A percentile compares a stretch with the other conserved stretches of the same genome.
Evolutionary conservation across 2,888 invertebrate genomes (phyloP).

Genomic region (Dendrolimus pini): DNA sequence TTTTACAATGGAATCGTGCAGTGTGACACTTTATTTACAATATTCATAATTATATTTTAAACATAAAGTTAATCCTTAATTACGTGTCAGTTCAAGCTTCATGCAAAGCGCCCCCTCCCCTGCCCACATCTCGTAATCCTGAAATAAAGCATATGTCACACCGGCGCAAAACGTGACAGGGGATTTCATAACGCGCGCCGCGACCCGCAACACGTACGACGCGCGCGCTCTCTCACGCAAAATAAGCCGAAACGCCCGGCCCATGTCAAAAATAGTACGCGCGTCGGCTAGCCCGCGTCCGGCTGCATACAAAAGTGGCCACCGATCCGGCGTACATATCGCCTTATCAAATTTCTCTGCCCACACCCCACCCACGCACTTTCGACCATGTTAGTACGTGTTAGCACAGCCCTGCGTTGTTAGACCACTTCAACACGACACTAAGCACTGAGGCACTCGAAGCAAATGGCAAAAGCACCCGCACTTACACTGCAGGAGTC

Average conservation of each 20-base stretch:
- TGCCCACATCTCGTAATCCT: slow-evolving; percentile 11
- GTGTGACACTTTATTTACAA: not conserved
- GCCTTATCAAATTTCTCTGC: slow-evolving; percentile 75
- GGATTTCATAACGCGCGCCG: slow-evolving; percentile 15
- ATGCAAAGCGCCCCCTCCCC: slow-evolving; percentile 20
- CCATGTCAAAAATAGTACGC: slow-evolving; percentile 63
- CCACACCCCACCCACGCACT: slow-evolving; percentile 55
- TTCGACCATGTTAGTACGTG: slow-evolving; percentile 61
- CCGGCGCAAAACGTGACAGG: slow-evolving; percentile 6
- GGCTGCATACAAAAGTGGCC: slow-evolving; percentile 72
- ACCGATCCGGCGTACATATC: slow-evolving; percentile 35
- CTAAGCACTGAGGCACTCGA: slow-evolving; percentile 49
- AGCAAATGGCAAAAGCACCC: slow-evolving; percentile 50
- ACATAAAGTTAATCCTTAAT: not conserved
- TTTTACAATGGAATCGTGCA: too few relatives aligned
- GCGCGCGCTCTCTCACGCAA: slow-evolving; percentile 31
- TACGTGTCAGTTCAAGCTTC: slow-evolving; percentile 13
- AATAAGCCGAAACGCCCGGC: slow-evolving; percentile 33
- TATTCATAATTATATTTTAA: not conserved
- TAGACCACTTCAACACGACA: slow-evolving; percentile 36
- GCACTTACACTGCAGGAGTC: slow-evolving; percentile 56
- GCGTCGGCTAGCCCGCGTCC: slow-evolving; percentile 32
- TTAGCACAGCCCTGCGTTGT: slow-evolving; percentile 53
- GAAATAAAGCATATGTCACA: slow-evolving; percentile 9
- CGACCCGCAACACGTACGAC: slow-evolving; percentile 14